Evolutionary conservation across 2,888 invertebrate genomes (phyloP).

Genomic region (Brachypterus glaber): DNA sequence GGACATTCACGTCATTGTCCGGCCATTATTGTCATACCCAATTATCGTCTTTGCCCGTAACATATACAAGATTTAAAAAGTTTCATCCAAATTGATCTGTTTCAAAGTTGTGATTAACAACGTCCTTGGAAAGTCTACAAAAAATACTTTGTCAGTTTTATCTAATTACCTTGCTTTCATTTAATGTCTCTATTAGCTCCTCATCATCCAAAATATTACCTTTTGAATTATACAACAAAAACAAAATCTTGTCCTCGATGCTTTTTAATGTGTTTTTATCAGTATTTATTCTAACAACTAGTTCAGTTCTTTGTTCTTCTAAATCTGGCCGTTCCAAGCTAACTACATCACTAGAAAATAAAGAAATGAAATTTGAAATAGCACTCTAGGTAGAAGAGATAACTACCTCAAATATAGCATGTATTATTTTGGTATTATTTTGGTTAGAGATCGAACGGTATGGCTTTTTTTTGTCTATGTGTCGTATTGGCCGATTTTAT

Average conservation of each 20-base stretch:
- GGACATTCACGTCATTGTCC: too few species aligned
- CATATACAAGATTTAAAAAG: too few species aligned
- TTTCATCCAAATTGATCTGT: too few species aligned
- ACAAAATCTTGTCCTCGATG: constrained; percentile 84
- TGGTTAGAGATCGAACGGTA: too few species aligned
- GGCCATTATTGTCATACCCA: too few species aligned
- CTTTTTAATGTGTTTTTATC: constrained; percentile 76
- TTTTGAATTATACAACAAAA: constrained; percentile 69
- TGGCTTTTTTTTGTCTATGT: too few species aligned
- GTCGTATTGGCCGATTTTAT: too few species aligned
- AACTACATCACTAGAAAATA: constrained; percentile 63
- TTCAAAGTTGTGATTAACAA: too few species aligned
- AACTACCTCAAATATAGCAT: too few species aligned
- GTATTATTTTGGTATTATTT: too few species aligned
- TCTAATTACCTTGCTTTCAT: constrained; percentile 64
- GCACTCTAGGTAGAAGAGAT: neutral
- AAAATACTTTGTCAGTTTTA: neutral
- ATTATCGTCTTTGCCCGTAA: too few species aligned
- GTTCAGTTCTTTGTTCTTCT: constrained; percentile 69
- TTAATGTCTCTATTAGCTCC: constrained; percentile 80
- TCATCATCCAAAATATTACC: constrained; percentile 92
- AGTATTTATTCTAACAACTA: constrained; percentile 74
- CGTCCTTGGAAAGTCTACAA: neutral
- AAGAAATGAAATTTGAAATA: constrained; percentile 3
- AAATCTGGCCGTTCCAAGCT: constrained; percentile 81